Evolutionary conservation across 2,888 invertebrate genomes (phyloP).

Genomic region (Heliconius aoede): DNA sequence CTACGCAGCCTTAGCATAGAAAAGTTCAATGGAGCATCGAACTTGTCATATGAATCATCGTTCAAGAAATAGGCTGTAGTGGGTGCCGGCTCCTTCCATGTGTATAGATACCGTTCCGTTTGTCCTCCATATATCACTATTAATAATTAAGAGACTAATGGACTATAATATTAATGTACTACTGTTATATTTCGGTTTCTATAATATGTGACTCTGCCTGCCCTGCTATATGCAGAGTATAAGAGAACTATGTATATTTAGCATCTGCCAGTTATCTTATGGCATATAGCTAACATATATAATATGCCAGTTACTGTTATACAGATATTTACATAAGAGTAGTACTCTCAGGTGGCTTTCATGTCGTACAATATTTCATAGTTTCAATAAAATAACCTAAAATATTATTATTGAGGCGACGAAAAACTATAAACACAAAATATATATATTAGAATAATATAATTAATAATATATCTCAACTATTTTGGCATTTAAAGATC

Average conservation of each 20-base stretch:
- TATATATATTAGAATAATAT: not conserved
- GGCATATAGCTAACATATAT: too few species aligned
- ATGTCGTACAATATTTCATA: too few species aligned
- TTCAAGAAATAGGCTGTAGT: slow-evolving; percentile 40
- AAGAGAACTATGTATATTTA: not conserved
- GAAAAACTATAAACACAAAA: not conserved
- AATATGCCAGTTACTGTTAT: too few species aligned
- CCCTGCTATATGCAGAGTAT: too few species aligned
- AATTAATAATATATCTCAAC: not conserved
- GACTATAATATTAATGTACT: slow-evolving; percentile 25
- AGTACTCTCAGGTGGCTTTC: too few species aligned
- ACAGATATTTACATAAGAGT: too few species aligned
- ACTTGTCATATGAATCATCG: slow-evolving; percentile 45
- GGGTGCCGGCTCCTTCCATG: slow-evolving; percentile 45
- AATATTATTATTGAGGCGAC: not conserved
- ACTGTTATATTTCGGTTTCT: not conserved
- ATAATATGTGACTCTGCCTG: not conserved
- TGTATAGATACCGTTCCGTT: slow-evolving; percentile 39
- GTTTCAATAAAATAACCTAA: not conserved
- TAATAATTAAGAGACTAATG: slow-evolving; percentile 37
- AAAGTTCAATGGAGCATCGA: slow-evolving; percentile 34
- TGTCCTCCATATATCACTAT: slow-evolving; percentile 42
- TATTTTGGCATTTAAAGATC: slow-evolving; percentile 17
- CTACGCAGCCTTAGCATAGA: slow-evolving; percentile 27
- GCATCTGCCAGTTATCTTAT: too few species aligned